Evolutionary conservation across 2,113 vertebrate genomes (phyloP).

Genomic region (Calidris pugnax): DNA sequence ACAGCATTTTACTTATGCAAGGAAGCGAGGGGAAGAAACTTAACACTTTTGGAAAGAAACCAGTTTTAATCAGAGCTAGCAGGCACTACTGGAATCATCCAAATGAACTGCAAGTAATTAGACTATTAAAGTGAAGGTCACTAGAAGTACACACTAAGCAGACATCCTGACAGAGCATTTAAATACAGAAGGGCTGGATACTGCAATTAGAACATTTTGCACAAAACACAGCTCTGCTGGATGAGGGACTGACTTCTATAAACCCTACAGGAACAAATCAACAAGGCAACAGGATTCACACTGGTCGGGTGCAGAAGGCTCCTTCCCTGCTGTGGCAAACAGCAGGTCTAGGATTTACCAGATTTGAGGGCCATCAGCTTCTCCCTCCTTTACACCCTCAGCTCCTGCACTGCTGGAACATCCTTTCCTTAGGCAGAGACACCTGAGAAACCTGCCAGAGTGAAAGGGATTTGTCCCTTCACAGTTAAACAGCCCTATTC

Average conservation of each 20-base stretch:
- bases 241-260: neutral
- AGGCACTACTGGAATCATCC: neutral
- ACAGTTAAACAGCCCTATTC: neutral
- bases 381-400: too few species aligned
- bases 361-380: neutral
- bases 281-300: neutral
- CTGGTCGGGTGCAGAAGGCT: neutral
- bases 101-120: neutral
- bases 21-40: neutral
- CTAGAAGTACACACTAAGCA: neutral
- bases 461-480: neutral
- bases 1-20: neutral
- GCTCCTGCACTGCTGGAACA: neutral
- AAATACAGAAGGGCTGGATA: neutral
- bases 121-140: neutral
- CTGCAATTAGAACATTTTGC: neutral
- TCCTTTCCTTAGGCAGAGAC: neutral
- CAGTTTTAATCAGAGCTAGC: neutral
- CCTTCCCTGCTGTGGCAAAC: neutral
- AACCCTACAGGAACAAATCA: neutral
- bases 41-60: neutral
- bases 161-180: neutral
- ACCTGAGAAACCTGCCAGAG: neutral
- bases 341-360: neutral
- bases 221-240: neutral